Base-by-base conservation (phyloP, 2,888 invertebrate genomes). In the Hirtodrosophila alboralis region DNA sequence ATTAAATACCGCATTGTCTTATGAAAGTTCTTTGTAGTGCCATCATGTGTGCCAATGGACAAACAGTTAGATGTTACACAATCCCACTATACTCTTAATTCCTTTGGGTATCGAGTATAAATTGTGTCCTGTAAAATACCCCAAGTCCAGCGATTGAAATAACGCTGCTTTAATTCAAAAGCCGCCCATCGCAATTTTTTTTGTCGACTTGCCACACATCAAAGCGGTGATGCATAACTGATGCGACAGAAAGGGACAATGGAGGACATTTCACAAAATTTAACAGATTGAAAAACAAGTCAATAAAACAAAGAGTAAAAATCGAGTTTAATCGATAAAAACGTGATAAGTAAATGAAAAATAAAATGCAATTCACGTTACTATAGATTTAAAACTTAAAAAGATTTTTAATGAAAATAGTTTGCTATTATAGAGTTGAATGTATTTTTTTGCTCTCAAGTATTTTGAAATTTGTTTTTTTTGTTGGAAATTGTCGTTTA, bases 271-370 rank as follows among this genome's bases (percentile, higher is more conserved):
- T 51, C 67, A 28, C 23, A 34, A 51, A 67, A 53, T 59, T 52
- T 60, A 66, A 61, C 66, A 61, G 66, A 53, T 57, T 66, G 61
- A 57, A 66, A 60, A 66, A 41, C 51, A 60, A 71, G 51, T 52
- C 58, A 54, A 59, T 60, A 47, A 65, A 70, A 40, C 28, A 31
- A 31, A 40, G 36, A 31, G 33, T 13, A 3, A 26, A 56, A 45
- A 26, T 8, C 54, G 36, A 41, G 30, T 40, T 1, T 37, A 18
- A 12, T 9, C 12, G 33, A 13, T 5, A n/a, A 16, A 49, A 30
- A 9, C 28, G 14, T 7, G 34, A 27, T 21, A 26, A 18, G 26
- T 27, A 14, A 49, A 8, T 26, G 27, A 16, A 23, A 33, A 51
- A 33, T 13, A 44, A 30, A 34, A 34, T 2, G 14, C 36, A 8